A percentile compares a stretch with the other conserved stretches of the same genome.
These are phyloP conservation scores for Pelecanus crispus DNA, from an alignment of 2,113 vertebrate genomes.

Conservation along the genomic window DNA sequence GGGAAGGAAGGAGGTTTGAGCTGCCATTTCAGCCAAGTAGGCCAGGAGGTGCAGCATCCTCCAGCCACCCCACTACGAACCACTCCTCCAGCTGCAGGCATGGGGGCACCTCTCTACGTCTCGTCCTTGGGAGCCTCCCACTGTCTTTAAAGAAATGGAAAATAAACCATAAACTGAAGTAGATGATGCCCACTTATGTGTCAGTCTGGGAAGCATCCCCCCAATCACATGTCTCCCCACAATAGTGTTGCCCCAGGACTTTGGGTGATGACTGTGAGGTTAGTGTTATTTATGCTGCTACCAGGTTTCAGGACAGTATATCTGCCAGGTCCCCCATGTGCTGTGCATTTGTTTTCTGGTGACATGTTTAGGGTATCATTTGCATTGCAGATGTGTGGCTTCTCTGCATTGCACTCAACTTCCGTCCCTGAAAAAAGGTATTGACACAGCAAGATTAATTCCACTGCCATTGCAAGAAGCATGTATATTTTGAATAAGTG, in stretches of 20 bases:
- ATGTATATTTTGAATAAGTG: not conserved
- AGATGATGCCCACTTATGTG: not conserved
- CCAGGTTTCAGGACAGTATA: not conserved
- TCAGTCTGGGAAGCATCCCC: not conserved
- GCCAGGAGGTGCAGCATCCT: not conserved
- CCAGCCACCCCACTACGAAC: not conserved
- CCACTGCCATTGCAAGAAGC: not conserved
- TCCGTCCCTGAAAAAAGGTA: not conserved
- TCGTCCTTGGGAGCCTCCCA: accelerated
- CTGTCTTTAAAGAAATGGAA: not conserved
- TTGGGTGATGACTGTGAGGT: not conserved
- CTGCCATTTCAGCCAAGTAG: not conserved
- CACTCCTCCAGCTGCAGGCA: not conserved
- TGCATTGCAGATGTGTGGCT: not conserved
- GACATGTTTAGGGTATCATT: not conserved
- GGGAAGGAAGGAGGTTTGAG: not conserved
- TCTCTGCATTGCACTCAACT: not conserved
- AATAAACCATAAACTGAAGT: not conserved
- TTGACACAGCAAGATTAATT: not conserved
- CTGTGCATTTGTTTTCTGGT: not conserved
- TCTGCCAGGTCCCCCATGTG: not conserved
- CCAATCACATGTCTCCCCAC: not conserved
- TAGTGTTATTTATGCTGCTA: not conserved
- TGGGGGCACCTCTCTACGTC: accelerated
- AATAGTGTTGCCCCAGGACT: no score